Evolutionary conservation across 2,797 vertebrate genomes (phyloP), one percentile per base, ranked within the genome.

Genomic region (Glyptemys insculpta): DNA sequence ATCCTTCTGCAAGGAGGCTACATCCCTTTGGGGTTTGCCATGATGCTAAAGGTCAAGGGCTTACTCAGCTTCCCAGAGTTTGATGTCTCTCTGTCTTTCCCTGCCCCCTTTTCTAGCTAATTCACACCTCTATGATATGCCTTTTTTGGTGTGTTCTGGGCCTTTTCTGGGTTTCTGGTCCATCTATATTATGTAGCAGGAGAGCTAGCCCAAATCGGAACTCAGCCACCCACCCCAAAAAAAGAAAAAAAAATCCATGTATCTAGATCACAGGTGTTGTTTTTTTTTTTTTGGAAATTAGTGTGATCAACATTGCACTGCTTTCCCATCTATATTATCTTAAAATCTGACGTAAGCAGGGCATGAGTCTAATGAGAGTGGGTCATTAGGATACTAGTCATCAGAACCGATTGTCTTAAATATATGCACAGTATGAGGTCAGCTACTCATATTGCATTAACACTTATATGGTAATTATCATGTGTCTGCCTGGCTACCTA

Each of bases 281-380:
- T 54, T 54, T 54, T 50, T 50, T 50, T 92, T 93, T 53, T 81
- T n/a, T 9, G 27, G 12, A 44, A 41, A 34, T 78, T 78, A 47
- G 27, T 95, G 54, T 93, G 50, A 87, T 87, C 94, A 95, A 92
- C 94, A 94, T 92, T 97, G 94, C 92, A 93, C 62, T 87, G 27
- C 11, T 95, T 96, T 94, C 88, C 82, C 87, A 93, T 96, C 87
- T 96, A 72, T 62, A 44, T 92, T 96, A 80, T 14, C 3, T 83
- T 90, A 85, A 96, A 94, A 93, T 96, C 90, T 93, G 90, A 86
- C 29, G 92, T 95, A 94, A 93, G 93, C 44, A 86, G 57, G 76
- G 18, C 65, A 5, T 89, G 91, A 90, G 94, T 96, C 89, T 88
- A 95, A 72, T 87, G 83, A 93, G 95, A 92, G 89, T 90, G 88